Percentiles rank a stretch among this genome's conserved stretches.
phyloP scores from a whole-genome alignment of 2,113 vertebrate genomes.

The Phodopus roborovskii region DNA sequence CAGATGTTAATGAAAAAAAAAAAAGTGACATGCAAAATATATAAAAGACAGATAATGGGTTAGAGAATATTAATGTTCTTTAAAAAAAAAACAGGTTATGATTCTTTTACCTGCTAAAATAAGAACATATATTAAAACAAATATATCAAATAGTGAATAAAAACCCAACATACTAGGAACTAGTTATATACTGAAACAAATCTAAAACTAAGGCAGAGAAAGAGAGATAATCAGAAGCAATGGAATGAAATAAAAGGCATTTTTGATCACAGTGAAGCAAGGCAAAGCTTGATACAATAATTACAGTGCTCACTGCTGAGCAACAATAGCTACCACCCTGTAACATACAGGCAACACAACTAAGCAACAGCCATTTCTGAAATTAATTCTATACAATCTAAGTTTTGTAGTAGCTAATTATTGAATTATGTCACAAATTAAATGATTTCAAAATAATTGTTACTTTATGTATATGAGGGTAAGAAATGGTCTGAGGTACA shows the following conservation, averaged over 20 bases:
- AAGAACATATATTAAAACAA: constrained; percentile 92
- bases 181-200: constrained; percentile 82
- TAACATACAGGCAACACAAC: constrained; percentile 55
- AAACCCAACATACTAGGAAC: constrained; percentile 84
- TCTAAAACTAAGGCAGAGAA: constrained; percentile 81
- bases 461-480: constrained; percentile 30
- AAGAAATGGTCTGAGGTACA: constrained; percentile 21
- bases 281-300: constrained; percentile 2
- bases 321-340: background rate
- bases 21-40: constrained; percentile 86
- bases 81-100: constrained; percentile 84
- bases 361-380: background rate
- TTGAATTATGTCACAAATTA: constrained; percentile 57
- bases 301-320: constrained; percentile 40
- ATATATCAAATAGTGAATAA: constrained; percentile 87
- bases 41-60: constrained; percentile 84
- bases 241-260: constrained; percentile 65
- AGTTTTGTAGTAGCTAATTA: background rate
- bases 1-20: constrained; percentile 86
- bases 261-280: constrained; percentile 64
- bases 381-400: background rate
- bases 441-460: constrained; percentile 50
- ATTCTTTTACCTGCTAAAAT: constrained; percentile 93
- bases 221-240: constrained; percentile 69
- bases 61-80: constrained; percentile 84